Evolutionary conservation across 2,888 invertebrate species (phyloP).

Genomic region (Dynastes tityus): DNA sequence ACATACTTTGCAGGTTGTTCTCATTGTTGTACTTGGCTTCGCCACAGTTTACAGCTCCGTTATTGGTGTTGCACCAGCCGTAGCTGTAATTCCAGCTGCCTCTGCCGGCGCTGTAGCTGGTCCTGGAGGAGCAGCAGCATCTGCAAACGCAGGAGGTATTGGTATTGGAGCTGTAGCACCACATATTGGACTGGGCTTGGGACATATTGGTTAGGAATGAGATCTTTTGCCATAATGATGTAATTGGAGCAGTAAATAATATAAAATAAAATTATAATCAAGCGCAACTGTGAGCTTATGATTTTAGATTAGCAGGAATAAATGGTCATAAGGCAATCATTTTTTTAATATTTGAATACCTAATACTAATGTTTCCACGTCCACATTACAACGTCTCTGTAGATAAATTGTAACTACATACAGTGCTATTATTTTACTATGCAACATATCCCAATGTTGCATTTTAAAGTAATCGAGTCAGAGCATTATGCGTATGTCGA

Average conservation of each 20-base stretch:
- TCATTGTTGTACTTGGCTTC: slow-evolving; percentile 13
- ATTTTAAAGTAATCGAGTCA: too few relatives aligned
- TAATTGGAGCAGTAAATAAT: neutral
- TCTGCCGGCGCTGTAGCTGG: slow-evolving; percentile 32
- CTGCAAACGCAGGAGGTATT: slow-evolving; percentile 26
- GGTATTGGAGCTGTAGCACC: slow-evolving; percentile 19
- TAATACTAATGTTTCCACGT: too few relatives aligned
- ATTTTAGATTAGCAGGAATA: too few relatives aligned
- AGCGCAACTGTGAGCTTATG: neutral
- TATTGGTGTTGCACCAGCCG: slow-evolving; percentile 16
- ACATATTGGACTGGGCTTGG: slow-evolving; percentile 18
- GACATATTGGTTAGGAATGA: neutral
- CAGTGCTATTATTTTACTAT: too few relatives aligned
- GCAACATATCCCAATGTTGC: too few relatives aligned
- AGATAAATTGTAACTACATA: too few relatives aligned
- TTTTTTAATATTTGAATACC: too few relatives aligned
- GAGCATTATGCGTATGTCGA: too few relatives aligned
- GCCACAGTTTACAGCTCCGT: slow-evolving; percentile 8
- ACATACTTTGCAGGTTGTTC: neutral
- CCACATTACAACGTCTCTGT: too few relatives aligned
- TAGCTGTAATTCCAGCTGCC: slow-evolving; percentile 22
- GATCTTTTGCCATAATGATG: neutral
- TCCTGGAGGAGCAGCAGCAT: slow-evolving; percentile 25
- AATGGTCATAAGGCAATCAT: too few relatives aligned
- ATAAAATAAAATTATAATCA: neutral